Conservation (phyloP, 2,797 vertebrate species). For the Dipus sagitta region DNA sequence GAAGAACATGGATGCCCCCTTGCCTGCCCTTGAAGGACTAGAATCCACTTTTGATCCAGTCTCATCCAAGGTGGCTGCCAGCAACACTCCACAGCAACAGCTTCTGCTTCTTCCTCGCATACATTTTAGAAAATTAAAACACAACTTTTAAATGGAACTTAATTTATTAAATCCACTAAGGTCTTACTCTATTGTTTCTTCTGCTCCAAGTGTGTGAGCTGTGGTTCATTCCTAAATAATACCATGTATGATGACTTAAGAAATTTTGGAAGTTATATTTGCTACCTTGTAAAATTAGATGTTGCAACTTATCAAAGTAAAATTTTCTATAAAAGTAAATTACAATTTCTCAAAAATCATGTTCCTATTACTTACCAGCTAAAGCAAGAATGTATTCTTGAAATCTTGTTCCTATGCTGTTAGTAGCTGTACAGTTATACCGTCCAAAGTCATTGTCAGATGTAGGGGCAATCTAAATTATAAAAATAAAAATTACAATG, state of each 20-base stretch:
- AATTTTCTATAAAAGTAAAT: background rate
- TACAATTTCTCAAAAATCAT: constrained; percentile 18
- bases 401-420: constrained; percentile 95
- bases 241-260: background rate
- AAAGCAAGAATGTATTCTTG: constrained; percentile 97
- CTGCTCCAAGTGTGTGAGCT: background rate
- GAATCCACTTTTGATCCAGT: too few relatives aligned
- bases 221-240: background rate
- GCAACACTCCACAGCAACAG: too few relatives aligned
- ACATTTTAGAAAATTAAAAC: too few relatives aligned
- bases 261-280: background rate
- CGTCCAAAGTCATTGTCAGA: constrained; percentile 97
- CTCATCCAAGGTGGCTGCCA: too few relatives aligned
- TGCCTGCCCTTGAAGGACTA: too few relatives aligned
- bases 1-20: too few relatives aligned
- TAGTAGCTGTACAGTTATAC: constrained; percentile 98
- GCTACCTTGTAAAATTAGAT: background rate
- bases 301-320: background rate
- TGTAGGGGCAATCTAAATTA: constrained; percentile 94
- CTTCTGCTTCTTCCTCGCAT: too few relatives aligned
- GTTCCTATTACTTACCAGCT: constrained; percentile 92
- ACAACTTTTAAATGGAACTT: too few relatives aligned
- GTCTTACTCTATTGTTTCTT: background rate
- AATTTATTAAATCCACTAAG: background rate
- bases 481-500: background rate